Evolutionary conservation across 2,888 invertebrate species (phyloP), one percentile per base, ranked within the genome.

Genomic region (Oscheius sp.): DNA sequence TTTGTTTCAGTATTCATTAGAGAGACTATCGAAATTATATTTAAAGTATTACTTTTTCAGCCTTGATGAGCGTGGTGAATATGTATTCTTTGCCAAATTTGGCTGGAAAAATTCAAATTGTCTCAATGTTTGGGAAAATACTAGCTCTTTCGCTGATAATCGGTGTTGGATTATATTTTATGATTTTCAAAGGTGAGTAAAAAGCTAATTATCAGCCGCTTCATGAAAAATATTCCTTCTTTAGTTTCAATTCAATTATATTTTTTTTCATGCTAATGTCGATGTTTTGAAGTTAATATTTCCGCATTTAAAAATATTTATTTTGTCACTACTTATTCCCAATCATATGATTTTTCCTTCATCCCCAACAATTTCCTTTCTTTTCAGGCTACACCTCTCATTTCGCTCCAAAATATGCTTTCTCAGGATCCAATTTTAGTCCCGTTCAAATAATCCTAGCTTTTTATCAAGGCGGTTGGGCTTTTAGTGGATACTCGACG

Each of bases 391-490:
- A 36, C 26, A 62, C 63, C 12, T 8, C n/a, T 6, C 69, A 77
- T 41, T 77, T 72, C 59, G 56, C 57, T 24, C 47, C 61, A 24
- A 49, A 62, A n/a, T 22, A 66, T 45, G 64, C 75, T 3, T 73
- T 77, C 68, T 65, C 72, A 12, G 72, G 70, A 1, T 68, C 59
- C 28, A 54, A 72, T 33, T 74, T 57, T 51, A 68, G 59, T n/a
- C 62, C 73, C 0, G 65, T 68, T 14, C 71, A 74, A 6, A 70
- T 77, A 44, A 71, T 72, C 1, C 36, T 77, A 22, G 74, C 74
- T 2, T 72, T 78, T 59, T 78, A 78, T 67, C 73, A 71, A 41
- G 78, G 78, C 2, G 75, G 72, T 51, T 78, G 78, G 78, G 78
- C 78, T 5, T 78, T 70, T 50, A 75, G 73, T 26, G 78, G 78